These are phyloP conservation scores for Drosophila neonasuta DNA, from an alignment of 2,888 invertebrate species.

Conservation along the genomic window DNA sequence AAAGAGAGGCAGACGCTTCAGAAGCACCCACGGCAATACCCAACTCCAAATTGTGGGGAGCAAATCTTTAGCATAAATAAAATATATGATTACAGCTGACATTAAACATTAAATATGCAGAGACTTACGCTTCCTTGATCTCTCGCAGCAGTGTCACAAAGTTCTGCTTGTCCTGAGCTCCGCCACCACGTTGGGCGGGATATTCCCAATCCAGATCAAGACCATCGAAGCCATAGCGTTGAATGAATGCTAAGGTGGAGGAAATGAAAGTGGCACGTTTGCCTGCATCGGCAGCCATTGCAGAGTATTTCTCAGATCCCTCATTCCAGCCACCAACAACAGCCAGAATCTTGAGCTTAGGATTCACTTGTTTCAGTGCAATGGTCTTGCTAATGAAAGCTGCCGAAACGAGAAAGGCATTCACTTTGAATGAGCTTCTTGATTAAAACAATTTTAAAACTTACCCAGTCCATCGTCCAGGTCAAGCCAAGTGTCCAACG, in stretches of 20 bases:
- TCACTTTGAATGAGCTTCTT: background rate
- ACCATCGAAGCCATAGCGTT: slow-evolving; percentile 92
- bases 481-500: slow-evolving; percentile 69
- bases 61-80: slow-evolving; percentile 41
- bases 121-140: slow-evolving; percentile 65
- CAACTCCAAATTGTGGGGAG: slow-evolving; percentile 83
- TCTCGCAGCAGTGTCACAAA: slow-evolving; percentile 82
- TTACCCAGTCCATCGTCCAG: slow-evolving; percentile 65
- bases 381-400: slow-evolving; percentile 62
- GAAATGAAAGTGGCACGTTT: slow-evolving; percentile 88
- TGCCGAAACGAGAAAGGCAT: background rate
- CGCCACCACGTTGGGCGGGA: slow-evolving; percentile 84
- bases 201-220: slow-evolving; percentile 97
- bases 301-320: slow-evolving; percentile 93
- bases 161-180: slow-evolving; percentile 87
- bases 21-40: slow-evolving; percentile 85
- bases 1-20: slow-evolving; percentile 43
- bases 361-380: slow-evolving; percentile 63
- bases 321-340: slow-evolving; percentile 98
- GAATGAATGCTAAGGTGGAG: slow-evolving; percentile 89
- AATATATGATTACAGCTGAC: background rate
- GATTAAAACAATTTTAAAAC: background rate
- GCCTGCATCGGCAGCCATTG: slow-evolving; percentile 88
- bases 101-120: accelerated
- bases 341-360: slow-evolving; percentile 86